A percentile compares a stretch with the other conserved stretches of the same genome.
Conservation (phyloP, 2,888 invertebrate genomes). For the Silvanus unidentatus region DNA sequence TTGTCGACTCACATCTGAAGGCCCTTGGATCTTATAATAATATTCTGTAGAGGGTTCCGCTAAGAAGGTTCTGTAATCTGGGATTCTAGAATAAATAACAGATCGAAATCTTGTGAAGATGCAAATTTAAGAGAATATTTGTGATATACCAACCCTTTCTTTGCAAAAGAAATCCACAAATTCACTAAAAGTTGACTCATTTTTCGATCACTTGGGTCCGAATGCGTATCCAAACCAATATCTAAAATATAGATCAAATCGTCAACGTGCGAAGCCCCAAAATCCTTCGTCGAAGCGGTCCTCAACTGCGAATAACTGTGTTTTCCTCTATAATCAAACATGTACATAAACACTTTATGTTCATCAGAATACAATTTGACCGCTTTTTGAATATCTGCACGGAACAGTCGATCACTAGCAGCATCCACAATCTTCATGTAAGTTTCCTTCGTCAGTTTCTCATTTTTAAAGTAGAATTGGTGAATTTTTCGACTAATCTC, state of each 20-base stretch:
- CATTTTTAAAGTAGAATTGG: constrained; percentile 35
- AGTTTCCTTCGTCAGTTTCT: constrained; percentile 31
- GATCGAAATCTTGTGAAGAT: no score
- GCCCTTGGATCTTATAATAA: no score
- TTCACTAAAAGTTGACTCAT: background rate
- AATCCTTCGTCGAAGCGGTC: constrained; percentile 51
- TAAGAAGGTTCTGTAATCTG: no score
- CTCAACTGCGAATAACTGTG: constrained; percentile 53
- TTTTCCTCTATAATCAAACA: constrained; percentile 57
- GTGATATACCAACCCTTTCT: constrained; percentile 54
- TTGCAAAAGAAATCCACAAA: constrained; percentile 43
- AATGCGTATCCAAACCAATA: background rate
- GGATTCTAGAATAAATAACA: no score
- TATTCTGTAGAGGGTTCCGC: no score
- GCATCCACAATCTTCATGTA: constrained; percentile 30
- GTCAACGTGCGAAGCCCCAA: constrained; percentile 33
- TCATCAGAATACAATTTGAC: constrained; percentile 54
- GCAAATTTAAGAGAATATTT: no score
- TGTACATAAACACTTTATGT: constrained; percentile 56
- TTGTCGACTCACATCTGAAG: constrained; percentile 31
- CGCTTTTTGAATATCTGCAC: constrained; percentile 54
- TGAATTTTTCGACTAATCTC: constrained; percentile 35
- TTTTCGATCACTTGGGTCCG: background rate
- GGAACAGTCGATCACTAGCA: constrained; percentile 61
- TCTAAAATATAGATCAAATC: background rate